These are phyloP conservation scores for Gymnocypris eckloni DNA, from an alignment of 2,797 vertebrate species.

Conservation along the genomic window DNA sequence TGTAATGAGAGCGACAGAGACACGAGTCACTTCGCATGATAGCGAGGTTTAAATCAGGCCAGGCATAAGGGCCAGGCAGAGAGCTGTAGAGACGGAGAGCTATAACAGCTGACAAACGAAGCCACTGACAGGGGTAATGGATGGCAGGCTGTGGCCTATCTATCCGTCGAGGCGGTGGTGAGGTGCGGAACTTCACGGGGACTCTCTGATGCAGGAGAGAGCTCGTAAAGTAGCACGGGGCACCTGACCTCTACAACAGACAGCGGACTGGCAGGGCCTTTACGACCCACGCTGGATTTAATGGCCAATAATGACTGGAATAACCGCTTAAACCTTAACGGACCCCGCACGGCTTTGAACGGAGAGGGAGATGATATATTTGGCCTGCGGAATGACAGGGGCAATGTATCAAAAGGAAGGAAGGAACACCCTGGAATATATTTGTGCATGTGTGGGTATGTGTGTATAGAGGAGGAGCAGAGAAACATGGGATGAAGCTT, in stretches of 20 bases:
- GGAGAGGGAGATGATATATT: slow-evolving; percentile 63
- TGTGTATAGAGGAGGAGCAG: slow-evolving; percentile 35
- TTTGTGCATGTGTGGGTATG: slow-evolving; percentile 72
- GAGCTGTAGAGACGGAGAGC: slow-evolving; percentile 26
- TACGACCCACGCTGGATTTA: slow-evolving; percentile 88
- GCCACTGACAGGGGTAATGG: slow-evolving; percentile 85
- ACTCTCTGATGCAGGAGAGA: slow-evolving; percentile 86
- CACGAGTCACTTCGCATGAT: slow-evolving; percentile 89
- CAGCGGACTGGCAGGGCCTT: slow-evolving; percentile 81
- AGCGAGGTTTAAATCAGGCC: slow-evolving; percentile 93
- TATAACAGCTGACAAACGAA: slow-evolving; percentile 68
- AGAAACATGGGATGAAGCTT: slow-evolving; percentile 29
- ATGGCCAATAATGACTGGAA: slow-evolving; percentile 85
- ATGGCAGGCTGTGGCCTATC: slow-evolving; percentile 80
- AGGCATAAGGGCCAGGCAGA: slow-evolving; percentile 16
- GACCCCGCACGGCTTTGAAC: slow-evolving; percentile 60
- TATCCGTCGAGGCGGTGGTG: slow-evolving; percentile 73
- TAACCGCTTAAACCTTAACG: slow-evolving; percentile 83
- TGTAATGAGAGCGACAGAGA: slow-evolving; percentile 66
- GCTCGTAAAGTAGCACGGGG: slow-evolving; percentile 88
- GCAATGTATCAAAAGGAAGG: slow-evolving; percentile 76
- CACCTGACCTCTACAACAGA: slow-evolving; percentile 86
- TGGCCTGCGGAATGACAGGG: slow-evolving; percentile 70
- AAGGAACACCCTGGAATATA: slow-evolving; percentile 54
- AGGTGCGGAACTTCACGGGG: slow-evolving; percentile 70